Conservation (phyloP, 2,113 vertebrate genomes). For the Pitta sordida region DNA sequence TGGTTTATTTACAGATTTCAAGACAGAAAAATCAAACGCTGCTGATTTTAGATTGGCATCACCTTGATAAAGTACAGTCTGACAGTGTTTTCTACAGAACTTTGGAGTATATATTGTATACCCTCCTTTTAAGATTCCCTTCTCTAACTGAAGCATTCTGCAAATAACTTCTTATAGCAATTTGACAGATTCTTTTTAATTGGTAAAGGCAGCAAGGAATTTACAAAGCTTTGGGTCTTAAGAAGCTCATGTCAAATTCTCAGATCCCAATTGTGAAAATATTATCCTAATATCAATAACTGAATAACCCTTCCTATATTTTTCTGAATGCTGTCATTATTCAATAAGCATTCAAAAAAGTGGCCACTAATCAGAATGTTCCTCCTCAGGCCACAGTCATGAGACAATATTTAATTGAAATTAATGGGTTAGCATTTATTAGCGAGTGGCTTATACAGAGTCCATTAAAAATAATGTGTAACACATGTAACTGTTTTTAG, state of each 20-base stretch:
- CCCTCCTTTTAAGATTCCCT: background rate
- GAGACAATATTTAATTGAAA: background rate
- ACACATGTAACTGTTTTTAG: background rate
- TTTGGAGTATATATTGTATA: background rate
- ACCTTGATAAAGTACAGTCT: background rate
- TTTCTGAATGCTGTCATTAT: background rate
- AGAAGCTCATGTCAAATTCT: background rate
- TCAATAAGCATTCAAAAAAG: background rate
- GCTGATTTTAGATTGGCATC: background rate
- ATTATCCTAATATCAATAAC: background rate
- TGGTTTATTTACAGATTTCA: background rate
- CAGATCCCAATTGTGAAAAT: background rate
- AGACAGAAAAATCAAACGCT: background rate
- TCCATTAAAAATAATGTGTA: background rate
- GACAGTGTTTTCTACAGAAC: background rate
- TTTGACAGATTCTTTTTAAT: background rate
- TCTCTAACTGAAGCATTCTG: background rate
- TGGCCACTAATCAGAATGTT: background rate
- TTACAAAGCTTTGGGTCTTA: background rate
- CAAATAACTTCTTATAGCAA: background rate
- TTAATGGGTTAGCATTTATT: background rate
- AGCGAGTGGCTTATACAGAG: background rate
- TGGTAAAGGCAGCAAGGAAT: background rate
- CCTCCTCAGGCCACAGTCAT: background rate
- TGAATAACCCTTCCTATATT: background rate